A percentile compares a stretch with the other conserved stretches of the same genome.
Evolutionary conservation across 2,797 vertebrate genomes (phyloP).

Genomic region (Sternarchorhynchus goeldii): DNA sequence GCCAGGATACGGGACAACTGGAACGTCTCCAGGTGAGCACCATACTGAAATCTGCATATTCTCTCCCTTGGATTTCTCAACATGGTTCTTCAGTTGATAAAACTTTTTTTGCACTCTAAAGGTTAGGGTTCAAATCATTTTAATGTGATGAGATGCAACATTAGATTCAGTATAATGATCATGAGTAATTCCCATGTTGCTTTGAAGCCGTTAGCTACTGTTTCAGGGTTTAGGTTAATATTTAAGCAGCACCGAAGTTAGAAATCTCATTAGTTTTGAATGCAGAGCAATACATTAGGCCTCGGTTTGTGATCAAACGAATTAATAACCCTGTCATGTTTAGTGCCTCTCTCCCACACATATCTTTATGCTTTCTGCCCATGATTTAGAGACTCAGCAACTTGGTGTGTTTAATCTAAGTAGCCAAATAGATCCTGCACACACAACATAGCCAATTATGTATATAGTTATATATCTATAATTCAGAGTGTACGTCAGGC

Average conservation of each 20-base stretch:
- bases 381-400: constrained; percentile 1
- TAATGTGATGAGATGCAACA: neutral
- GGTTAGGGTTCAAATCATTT: neutral
- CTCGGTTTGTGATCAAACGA: constrained; percentile 2
- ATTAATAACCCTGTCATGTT: neutral
- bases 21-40: constrained; percentile 82
- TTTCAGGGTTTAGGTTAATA: neutral
- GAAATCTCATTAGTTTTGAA: neutral
- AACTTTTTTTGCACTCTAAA: neutral
- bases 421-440: neutral
- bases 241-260: neutral
- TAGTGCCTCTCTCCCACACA: neutral
- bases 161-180: neutral
- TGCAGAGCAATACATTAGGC: neutral
- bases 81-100: neutral
- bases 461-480: neutral
- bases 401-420: constrained; percentile 2
- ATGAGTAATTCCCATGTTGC: neutral
- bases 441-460: neutral
- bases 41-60: neutral
- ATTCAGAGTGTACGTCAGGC: neutral
- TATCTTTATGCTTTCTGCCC: constrained; percentile 9
- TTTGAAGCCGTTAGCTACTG: neutral
- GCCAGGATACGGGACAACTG: constrained; percentile 88
- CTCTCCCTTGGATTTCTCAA: neutral